A percentile compares a stretch with the other conserved stretches of the same genome.
Evolutionary conservation across 2,888 invertebrate species (phyloP).

Genomic region (Ennomos erosarius): DNA sequence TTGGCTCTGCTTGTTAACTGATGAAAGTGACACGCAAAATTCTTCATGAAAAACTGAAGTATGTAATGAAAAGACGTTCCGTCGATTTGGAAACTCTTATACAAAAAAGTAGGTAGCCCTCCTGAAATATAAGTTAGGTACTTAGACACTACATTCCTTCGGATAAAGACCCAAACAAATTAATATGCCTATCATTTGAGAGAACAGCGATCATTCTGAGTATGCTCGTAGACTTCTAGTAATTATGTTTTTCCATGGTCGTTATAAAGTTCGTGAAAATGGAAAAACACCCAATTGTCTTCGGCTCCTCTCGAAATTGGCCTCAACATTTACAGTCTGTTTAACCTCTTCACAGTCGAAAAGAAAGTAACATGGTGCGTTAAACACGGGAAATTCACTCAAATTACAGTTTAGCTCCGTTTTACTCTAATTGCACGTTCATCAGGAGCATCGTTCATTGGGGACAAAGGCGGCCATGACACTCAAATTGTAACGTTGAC

Average conservation of each 20-base stretch:
- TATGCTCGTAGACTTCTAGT: slow-evolving; percentile 5
- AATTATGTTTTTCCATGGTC: neutral
- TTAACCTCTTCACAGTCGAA: slow-evolving; percentile 70
- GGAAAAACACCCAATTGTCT: slow-evolving; percentile 29
- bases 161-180: slow-evolving; percentile 1
- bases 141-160: too few species aligned
- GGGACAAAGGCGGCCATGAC: slow-evolving; percentile 61
- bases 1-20: slow-evolving; percentile 59
- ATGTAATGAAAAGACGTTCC: slow-evolving; percentile 4
- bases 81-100: neutral
- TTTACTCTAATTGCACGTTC: slow-evolving; percentile 78
- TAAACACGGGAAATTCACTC: slow-evolving; percentile 75
- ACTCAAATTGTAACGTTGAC: slow-evolving; percentile 52
- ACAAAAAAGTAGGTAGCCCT: too few species aligned
- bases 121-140: too few species aligned
- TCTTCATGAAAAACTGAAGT: slow-evolving; percentile 32
- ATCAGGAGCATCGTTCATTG: slow-evolving; percentile 65
- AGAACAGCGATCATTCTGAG: slow-evolving; percentile 5
- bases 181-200: neutral
- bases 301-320: slow-evolving; percentile 20
- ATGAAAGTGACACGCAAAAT: slow-evolving; percentile 59
- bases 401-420: slow-evolving; percentile 77
- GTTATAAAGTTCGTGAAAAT: slow-evolving; percentile 20
- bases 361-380: slow-evolving; percentile 79
- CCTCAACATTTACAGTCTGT: slow-evolving; percentile 74